Conservation (phyloP, 2,113 vertebrate species). For the Cettia cetti region DNA sequence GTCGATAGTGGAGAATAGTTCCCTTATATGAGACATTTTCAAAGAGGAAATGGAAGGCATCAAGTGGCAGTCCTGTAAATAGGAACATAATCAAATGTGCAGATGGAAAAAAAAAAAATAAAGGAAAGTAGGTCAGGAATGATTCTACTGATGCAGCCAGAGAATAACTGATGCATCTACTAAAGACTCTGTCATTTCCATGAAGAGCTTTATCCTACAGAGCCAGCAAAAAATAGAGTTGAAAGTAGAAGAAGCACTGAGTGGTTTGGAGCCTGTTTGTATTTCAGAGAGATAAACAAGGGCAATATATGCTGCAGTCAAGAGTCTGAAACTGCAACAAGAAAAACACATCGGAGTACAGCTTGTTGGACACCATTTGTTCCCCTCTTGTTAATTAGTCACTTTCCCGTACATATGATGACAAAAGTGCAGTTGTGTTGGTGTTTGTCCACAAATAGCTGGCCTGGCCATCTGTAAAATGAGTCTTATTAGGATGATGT, state of each 20-base stretch:
- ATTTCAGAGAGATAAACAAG: neutral
- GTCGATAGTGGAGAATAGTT: neutral
- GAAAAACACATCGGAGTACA: neutral
- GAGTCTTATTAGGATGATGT: neutral
- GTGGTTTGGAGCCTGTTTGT: neutral
- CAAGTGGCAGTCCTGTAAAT: neutral
- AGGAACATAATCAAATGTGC: neutral
- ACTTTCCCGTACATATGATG: neutral
- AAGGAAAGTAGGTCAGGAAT: neutral
- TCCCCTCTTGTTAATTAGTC: neutral
- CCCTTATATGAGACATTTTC: neutral
- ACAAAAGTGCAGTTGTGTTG: neutral
- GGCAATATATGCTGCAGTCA: neutral
- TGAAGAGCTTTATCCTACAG: neutral
- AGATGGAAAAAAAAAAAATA: conserved; percentile 19
- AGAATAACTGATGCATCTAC: neutral
- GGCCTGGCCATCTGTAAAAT: neutral
- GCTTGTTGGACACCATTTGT: neutral
- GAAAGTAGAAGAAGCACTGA: neutral
- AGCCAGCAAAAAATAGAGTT: neutral
- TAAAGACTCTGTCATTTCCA: neutral
- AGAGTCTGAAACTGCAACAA: neutral
- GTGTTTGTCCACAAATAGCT: neutral
- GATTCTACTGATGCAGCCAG: neutral
- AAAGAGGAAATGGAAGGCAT: neutral